phyloP scores from a whole-genome alignment of 2,113 vertebrate species.

The Daubentonia madagascariensis region DNA sequence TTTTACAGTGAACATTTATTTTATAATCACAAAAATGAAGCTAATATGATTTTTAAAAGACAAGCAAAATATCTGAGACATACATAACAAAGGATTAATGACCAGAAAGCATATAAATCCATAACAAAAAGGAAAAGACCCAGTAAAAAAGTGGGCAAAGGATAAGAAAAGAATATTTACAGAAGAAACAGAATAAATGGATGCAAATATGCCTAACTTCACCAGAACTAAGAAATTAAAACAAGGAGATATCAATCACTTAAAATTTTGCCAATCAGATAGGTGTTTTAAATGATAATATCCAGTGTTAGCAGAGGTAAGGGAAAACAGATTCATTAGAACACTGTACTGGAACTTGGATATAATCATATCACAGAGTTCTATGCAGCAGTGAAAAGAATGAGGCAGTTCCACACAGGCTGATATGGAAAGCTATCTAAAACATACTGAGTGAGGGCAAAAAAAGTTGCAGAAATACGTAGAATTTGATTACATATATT shows the following conservation, averaged over 20 bases:
- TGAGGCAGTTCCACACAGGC: not conserved
- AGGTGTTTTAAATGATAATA: not conserved
- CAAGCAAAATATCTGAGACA: not conserved
- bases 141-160: not conserved
- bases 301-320: not conserved
- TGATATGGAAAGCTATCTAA: not conserved
- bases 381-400: not conserved
- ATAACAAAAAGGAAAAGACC: not conserved
- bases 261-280: not conserved
- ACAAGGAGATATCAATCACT: not conserved
- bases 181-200: not conserved
- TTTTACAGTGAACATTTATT: not conserved
- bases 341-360: not conserved
- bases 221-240: slow-evolving; percentile 22
- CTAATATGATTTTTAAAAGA: not conserved
- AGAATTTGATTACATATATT: not conserved
- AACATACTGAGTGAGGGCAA: not conserved
- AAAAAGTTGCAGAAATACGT: not conserved
- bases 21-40: not conserved
- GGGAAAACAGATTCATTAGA: not conserved
- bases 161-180: not conserved
- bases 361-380: not conserved
- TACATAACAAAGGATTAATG: not conserved
- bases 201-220: not conserved
- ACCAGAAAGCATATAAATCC: not conserved